Percentiles rank a stretch among this genome's conserved stretches.
Conservation (phyloP, 1,140 invertebrate species). For the Hycleus phaleratus region DNA sequence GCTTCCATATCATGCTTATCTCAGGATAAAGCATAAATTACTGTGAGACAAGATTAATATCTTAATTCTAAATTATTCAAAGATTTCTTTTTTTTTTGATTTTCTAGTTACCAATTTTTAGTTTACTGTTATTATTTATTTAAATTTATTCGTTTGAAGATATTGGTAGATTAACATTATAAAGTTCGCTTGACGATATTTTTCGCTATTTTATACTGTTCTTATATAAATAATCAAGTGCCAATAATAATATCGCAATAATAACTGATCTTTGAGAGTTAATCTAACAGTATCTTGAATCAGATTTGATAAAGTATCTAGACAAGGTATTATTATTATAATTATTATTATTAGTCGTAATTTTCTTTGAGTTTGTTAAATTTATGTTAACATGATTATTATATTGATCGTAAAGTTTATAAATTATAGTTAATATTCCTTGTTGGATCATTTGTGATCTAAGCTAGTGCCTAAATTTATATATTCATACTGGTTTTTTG, state of each 20-base stretch:
- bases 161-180: no score
- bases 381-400: not conserved
- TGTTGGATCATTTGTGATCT: slow-evolving; percentile 15
- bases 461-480: slow-evolving; percentile 16
- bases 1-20: slow-evolving; percentile 13
- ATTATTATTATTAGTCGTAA: no score
- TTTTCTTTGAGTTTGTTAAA: no score
- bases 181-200: no score
- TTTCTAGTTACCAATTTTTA: slow-evolving; percentile 7
- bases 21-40: slow-evolving; percentile 1
- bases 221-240: no score
- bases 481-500: slow-evolving; percentile 2
- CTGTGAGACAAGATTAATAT: slow-evolving; percentile 14
- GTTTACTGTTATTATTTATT: not conserved
- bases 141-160: no score
- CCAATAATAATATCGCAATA: no score
- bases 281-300: no score
- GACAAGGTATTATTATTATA: no score
- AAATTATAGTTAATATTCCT: slow-evolving; percentile 7
- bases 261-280: no score
- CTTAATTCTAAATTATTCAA: slow-evolving; percentile 2
- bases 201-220: no score
- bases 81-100: not conserved
- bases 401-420: not conserved
- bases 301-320: no score